A percentile compares a stretch with the other conserved stretches of the same genome.
Evolutionary conservation across 2,113 vertebrate genomes (phyloP).

Genomic region (Poecilia latipinna): DNA sequence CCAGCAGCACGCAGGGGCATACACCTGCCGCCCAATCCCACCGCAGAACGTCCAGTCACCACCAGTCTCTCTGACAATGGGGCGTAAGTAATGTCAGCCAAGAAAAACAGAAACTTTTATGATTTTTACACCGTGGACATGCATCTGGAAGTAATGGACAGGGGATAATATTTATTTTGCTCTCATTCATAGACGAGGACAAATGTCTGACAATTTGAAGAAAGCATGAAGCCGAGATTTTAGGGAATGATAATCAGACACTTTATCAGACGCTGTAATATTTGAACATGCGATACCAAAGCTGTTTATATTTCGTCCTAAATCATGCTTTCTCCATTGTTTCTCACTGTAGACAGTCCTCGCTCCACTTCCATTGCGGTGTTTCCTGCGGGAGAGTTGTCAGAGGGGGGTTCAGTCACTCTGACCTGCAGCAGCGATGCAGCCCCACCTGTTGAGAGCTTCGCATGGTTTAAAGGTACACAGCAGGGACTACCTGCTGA

Average conservation of each 20-base stretch:
- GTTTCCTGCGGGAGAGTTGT: constrained; percentile 56
- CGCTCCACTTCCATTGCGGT: constrained; percentile 69
- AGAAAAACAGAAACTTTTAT: background rate
- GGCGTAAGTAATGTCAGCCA: constrained; percentile 69
- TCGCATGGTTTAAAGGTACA: constrained; percentile 79
- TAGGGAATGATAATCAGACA: no score
- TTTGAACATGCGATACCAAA: no score
- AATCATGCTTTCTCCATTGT: background rate
- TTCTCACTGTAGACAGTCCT: constrained; percentile 67
- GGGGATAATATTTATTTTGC: background rate
- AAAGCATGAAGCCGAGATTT: background rate
- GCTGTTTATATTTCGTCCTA: background rate
- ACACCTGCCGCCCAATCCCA: constrained; percentile 78
- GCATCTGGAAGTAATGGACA: background rate
- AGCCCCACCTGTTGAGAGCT: constrained; percentile 80
- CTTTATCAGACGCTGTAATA: background rate
- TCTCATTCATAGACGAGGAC: background rate
- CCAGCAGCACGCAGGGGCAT: constrained; percentile 71
- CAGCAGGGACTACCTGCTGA: background rate
- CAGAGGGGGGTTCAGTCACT: constrained; percentile 73
- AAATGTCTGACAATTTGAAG: background rate
- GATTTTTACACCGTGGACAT: background rate
- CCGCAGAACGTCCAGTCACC: constrained; percentile 79
- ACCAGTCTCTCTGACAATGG: constrained; percentile 65
- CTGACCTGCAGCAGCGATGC: constrained; percentile 79